Conservation (phyloP, 2,113 vertebrate genomes). For the Mohoua ochrocephala region DNA sequence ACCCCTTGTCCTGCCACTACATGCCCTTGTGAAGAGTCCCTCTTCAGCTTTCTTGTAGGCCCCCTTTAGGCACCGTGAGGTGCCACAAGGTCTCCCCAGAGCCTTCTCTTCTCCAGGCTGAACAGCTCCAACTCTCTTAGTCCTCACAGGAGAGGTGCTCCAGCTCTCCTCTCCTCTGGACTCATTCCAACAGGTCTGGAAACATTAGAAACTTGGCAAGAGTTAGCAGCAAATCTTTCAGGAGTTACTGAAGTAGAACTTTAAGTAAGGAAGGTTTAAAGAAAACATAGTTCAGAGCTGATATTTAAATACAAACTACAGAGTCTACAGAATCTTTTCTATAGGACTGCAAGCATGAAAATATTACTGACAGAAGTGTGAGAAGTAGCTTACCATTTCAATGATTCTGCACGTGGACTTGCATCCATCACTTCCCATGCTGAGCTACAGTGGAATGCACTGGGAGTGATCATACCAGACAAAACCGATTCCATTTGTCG, state of each 20-base stretch:
- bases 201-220: not conserved
- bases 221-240: not conserved
- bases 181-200: not conserved
- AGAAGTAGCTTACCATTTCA: not conserved
- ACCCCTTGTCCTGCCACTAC: too few relatives aligned
- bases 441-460: not conserved
- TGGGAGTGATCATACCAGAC: not conserved
- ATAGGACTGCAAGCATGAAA: not conserved
- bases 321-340: not conserved
- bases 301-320: not conserved
- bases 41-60: not conserved
- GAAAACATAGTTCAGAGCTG: not conserved
- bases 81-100: not conserved
- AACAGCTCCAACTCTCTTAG: not conserved
- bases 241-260: not conserved
- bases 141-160: not conserved
- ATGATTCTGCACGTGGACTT: not conserved
- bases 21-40: not conserved
- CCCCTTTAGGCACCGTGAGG: not conserved
- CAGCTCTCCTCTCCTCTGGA: not conserved
- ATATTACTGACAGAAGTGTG: not conserved
- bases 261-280: not conserved
- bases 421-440: not conserved
- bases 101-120: not conserved
- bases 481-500: accelerated